phyloP scores from a whole-genome alignment of 37 sponge, comb jelly and placozoan species.

The Chondrosia reniformis region DNA sequence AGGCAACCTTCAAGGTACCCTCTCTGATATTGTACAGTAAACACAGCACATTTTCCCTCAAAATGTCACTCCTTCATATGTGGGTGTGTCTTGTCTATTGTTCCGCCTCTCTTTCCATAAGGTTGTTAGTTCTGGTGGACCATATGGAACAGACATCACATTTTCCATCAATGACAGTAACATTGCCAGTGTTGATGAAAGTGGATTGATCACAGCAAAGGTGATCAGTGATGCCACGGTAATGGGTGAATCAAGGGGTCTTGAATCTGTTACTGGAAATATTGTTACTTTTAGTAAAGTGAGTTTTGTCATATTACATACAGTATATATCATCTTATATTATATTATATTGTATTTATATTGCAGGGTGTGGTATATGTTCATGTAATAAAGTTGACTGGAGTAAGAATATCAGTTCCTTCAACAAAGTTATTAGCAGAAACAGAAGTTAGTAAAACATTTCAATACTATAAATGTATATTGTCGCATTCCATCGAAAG shows the following conservation, averaged over 20 bases:
- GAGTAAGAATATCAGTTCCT: slow-evolving; percentile 70
- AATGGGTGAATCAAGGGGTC: slow-evolving; percentile 40
- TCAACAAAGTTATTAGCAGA: slow-evolving; percentile 65
- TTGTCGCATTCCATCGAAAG: no score
- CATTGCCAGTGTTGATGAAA: slow-evolving; percentile 58
- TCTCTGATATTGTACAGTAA: background rate
- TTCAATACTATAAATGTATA: no score
- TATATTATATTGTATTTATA: background rate
- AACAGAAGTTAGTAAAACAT: slow-evolving; percentile 45
- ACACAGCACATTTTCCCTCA: background rate
- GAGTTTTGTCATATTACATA: background rate
- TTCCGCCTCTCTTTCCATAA: slow-evolving; percentile 9
- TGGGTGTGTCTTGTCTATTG: no score
- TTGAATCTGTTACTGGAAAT: slow-evolving; percentile 35
- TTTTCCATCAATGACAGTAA: slow-evolving; percentile 46
- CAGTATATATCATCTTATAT: background rate
- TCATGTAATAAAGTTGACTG: slow-evolving; percentile 66
- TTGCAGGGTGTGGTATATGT: slow-evolving; percentile 61
- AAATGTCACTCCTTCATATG: no score
- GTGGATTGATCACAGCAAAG: slow-evolving; percentile 57
- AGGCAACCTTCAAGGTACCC: slow-evolving; percentile 68
- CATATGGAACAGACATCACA: slow-evolving; percentile 42
- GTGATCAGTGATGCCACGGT: slow-evolving; percentile 44
- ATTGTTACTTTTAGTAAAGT: slow-evolving; percentile 30
- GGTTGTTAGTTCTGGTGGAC: slow-evolving; percentile 72